Base-by-base conservation (phyloP, 2,113 vertebrate species). In the Oophaga pumilio region DNA sequence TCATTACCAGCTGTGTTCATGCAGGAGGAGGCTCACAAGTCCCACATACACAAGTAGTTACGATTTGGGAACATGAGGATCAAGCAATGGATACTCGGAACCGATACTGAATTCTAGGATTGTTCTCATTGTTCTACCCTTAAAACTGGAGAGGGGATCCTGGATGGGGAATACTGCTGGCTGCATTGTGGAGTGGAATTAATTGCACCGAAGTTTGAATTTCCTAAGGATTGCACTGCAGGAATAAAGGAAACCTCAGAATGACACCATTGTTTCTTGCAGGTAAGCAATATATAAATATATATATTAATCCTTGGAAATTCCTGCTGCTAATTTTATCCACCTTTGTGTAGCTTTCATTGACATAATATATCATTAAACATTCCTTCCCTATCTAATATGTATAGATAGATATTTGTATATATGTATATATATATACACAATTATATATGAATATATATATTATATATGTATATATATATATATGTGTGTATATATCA, bases 121-220 rank as follows among this genome's bases (percentile, higher is more conserved):
- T 69, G n/a, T 86, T 81, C 26, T 68, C 1, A 33, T 71, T 68
- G 15, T 60, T 22, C 10, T 18, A 43, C 69, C 87, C 56, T 73
- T 26, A 76, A 76, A 59, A 76, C 57, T 88, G 78, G 43, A 56
- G 62, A 77, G 52, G 24, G 53, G 78, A 17, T 49, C n/a, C 33
- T 83, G 66, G 74, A 84, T 84, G 80, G 87, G 73, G 80, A 28
- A 68, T 84, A 77, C 69, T 8, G 11, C 83, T 68, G 82, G 87
- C 71, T 84, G 52, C 26, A 43, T 84, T 66, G 64, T 66, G 69
- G 33, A 83, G 86, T 76, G 71, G 62, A 50, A 83, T 76, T 88
- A 9, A 88, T 84, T 84, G 76, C 24, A 49, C 8, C 14, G 79
- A 88, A 88, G 49, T 88, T 88, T 83, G 20, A 64, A 81, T 73